Percentiles rank a stretch among this genome's conserved stretches.
These are phyloP conservation scores for Tympanuchus pallidicinctus DNA, from an alignment of 2,113 vertebrate genomes.

Conservation along the genomic window DNA sequence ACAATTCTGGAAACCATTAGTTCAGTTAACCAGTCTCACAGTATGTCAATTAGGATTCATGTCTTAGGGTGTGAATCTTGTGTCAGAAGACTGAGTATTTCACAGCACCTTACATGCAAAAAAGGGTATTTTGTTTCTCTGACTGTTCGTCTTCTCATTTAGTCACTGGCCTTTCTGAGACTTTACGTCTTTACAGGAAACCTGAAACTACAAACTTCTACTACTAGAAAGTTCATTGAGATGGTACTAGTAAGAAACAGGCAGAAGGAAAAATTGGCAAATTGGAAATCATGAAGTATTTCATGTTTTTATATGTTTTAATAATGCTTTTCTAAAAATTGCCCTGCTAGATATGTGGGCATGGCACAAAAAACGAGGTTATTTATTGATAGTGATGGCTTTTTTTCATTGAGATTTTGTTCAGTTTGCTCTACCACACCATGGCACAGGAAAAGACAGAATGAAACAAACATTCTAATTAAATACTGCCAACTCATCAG, in stretches of 20 bases:
- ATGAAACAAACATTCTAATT: background rate
- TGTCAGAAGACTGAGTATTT: background rate
- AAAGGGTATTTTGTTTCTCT: background rate
- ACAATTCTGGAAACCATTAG: background rate
- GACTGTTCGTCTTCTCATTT: background rate
- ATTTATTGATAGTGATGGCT: background rate
- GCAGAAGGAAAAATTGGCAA: background rate
- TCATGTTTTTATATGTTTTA: too few relatives aligned
- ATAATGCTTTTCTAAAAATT: background rate
- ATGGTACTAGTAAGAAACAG: background rate
- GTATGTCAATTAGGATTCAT: background rate
- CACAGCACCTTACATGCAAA: background rate
- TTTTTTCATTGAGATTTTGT: background rate
- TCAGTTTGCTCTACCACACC: background rate
- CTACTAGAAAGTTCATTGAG: background rate
- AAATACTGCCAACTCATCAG: background rate
- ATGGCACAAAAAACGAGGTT: background rate
- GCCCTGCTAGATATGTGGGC: background rate
- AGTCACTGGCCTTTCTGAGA: background rate
- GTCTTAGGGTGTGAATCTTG: background rate
- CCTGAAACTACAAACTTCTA: background rate
- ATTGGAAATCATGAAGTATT: background rate
- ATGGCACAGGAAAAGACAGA: background rate
- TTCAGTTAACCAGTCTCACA: background rate
- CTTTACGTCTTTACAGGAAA: background rate